phyloP scores from a whole-genome alignment of 2,797 vertebrate genomes.

The Eupleurogrammus muticus region DNA sequence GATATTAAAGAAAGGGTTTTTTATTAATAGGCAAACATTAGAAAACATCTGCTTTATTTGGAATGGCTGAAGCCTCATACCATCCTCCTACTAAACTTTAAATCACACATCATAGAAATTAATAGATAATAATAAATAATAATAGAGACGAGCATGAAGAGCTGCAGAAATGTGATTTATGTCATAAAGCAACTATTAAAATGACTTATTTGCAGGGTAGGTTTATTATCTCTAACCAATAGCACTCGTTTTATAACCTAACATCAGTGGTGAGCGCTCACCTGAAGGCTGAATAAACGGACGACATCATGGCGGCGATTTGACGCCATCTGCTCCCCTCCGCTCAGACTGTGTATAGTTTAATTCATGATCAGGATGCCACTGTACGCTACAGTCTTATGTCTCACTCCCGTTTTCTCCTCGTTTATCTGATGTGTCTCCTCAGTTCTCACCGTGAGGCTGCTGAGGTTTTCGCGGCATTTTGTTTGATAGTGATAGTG shows the following conservation, averaged over 20 bases:
- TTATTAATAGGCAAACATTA: no score
- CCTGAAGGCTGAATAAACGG: slow-evolving; percentile 48
- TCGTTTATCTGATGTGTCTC: not conserved
- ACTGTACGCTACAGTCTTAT: not conserved
- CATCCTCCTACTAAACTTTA: not conserved
- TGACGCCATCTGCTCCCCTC: not conserved
- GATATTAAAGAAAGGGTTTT: no score
- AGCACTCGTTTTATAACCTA: slow-evolving; percentile 28
- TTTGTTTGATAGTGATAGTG: no score
- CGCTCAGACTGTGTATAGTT: not conserved
- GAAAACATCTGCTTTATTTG: no score
- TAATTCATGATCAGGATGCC: slow-evolving; percentile 9
- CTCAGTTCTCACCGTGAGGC: not conserved
- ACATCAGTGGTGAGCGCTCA: slow-evolving; percentile 10
- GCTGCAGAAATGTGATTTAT: slow-evolving; percentile 16
- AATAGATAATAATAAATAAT: no score
- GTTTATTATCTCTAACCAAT: slow-evolving; percentile 18
- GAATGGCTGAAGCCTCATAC: not conserved
- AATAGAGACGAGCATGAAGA: no score
- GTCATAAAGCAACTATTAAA: slow-evolving; percentile 20
- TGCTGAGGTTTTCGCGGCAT: not conserved
- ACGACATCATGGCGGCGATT: slow-evolving; percentile 32
- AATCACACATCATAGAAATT: no score
- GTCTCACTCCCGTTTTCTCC: not conserved
- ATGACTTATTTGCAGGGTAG: slow-evolving; percentile 22